Conservation (phyloP, 2,888 invertebrate species). For the Lasioglossum leucozonium region DNA sequence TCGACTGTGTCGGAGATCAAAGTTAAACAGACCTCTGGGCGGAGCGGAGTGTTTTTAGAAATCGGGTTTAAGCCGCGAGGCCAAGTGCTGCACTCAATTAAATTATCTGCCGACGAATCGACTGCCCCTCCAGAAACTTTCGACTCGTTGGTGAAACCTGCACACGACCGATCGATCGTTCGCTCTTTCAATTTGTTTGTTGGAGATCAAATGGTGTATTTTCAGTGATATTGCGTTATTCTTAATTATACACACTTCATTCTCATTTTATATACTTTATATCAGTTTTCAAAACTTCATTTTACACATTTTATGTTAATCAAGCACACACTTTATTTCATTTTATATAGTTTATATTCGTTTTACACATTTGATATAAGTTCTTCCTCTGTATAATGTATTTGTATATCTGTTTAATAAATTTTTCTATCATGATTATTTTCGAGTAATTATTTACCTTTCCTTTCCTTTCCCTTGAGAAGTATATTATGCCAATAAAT, state of each 20-base stretch:
- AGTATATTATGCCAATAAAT: too few species aligned
- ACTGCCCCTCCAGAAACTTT: constrained; percentile 33
- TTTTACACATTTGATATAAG: too few species aligned
- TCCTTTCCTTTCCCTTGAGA: too few species aligned
- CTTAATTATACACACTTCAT: neutral
- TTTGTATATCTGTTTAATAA: too few species aligned
- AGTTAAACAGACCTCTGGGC: neutral
- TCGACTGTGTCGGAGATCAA: constrained; percentile 12
- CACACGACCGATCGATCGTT: constrained; percentile 23
- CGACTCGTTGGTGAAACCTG: constrained; percentile 26
- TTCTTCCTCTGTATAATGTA: too few species aligned
- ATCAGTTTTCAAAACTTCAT: neutral
- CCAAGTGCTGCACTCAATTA: constrained; percentile 4
- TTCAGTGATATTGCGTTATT: neutral
- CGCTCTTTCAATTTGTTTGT: constrained; percentile 4
- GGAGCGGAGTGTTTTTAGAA: constrained; percentile 13
- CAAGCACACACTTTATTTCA: too few species aligned
- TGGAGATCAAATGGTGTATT: neutral
- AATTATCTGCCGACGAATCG: constrained; percentile 33
- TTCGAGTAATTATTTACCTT: too few species aligned
- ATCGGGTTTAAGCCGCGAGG: neutral
- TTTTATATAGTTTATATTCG: too few species aligned
- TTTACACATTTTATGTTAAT: too few species aligned
- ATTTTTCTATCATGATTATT: too few species aligned
- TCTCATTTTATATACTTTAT: neutral